These are phyloP conservation scores for Nibea coibor DNA, from an alignment of 2,113 vertebrate genomes.

Conservation along the genomic window DNA sequence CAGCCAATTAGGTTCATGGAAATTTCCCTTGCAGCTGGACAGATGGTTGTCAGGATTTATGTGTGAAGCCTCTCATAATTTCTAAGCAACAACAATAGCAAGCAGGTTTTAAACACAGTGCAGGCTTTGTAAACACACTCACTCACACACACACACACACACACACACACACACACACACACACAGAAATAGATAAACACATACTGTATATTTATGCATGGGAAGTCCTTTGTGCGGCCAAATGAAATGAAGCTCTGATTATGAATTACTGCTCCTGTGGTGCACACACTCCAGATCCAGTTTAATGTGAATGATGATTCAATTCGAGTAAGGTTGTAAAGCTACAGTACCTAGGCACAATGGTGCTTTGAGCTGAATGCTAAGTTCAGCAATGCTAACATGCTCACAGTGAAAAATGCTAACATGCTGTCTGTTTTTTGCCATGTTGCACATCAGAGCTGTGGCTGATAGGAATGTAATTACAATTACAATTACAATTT, in stretches of 20 bases:
- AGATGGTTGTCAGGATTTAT: constrained; percentile 35
- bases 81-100: not conserved
- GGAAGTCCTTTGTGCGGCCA: not conserved
- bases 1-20: constrained; percentile 8
- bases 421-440: not conserved
- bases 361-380: not conserved
- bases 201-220: not conserved
- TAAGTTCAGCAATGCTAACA: not conserved
- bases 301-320: constrained; percentile 3
- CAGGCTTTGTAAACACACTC: not conserved
- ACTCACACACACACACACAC: not conserved
- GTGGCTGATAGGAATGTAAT: not conserved
- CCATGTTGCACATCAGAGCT: not conserved
- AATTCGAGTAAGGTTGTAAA: not conserved
- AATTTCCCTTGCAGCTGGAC: constrained; percentile 21
- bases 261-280: too few species aligned
- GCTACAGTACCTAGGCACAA: not conserved
- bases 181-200: not conserved
- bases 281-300: constrained; percentile 9
- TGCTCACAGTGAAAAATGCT: not conserved
- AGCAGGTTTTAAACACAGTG: constrained; percentile 1
- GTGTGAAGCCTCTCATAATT: constrained; percentile 3
- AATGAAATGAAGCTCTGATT: not conserved
- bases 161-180: not conserved
- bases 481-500: too few species aligned